These are phyloP conservation scores for Nomada flava DNA, from an alignment of 2,888 invertebrate genomes.

Conservation along the genomic window DNA sequence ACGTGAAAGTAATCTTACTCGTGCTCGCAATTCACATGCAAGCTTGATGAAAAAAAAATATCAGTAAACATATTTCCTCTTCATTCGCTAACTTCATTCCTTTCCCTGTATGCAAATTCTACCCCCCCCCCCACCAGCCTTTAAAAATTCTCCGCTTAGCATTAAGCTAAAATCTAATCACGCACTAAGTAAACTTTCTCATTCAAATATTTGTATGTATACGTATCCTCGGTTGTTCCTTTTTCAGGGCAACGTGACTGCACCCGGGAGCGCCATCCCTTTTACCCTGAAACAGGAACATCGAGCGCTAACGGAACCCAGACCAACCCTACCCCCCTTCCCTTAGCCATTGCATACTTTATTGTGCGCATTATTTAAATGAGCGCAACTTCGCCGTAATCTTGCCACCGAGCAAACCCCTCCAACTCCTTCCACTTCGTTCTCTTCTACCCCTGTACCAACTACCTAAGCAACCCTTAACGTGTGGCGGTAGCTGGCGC, in stretches of 20 bases:
- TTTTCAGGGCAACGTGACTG: constrained; percentile 70
- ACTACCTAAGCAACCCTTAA: constrained; percentile 68
- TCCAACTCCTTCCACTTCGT: constrained; percentile 32
- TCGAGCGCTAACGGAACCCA: constrained; percentile 64
- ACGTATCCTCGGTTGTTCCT: constrained; percentile 48
- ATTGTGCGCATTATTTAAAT: constrained; percentile 82
- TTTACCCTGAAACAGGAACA: constrained; percentile 53
- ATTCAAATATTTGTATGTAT: constrained; percentile 43
- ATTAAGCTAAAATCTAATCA: constrained; percentile 6
- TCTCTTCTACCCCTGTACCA: constrained; percentile 49
- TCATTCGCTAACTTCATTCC: background rate
- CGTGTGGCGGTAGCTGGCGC: constrained; percentile 64
- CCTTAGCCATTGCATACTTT: constrained; percentile 77
- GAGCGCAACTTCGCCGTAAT: constrained; percentile 80
- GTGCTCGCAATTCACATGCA: background rate
- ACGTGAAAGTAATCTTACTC: constrained; percentile 44
- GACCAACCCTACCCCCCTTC: constrained; percentile 41
- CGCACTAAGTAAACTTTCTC: constrained; percentile 3
- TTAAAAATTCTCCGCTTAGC: too few relatives aligned
- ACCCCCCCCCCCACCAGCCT: too few relatives aligned
- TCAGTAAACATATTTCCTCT: background rate
- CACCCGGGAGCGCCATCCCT: constrained; percentile 72
- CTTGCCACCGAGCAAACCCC: constrained; percentile 73
- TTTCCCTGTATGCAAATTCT: background rate
- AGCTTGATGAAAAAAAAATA: background rate